Evolutionary conservation across 2,888 invertebrate species (phyloP).

Genomic region (Leptura quadrifasciata): DNA sequence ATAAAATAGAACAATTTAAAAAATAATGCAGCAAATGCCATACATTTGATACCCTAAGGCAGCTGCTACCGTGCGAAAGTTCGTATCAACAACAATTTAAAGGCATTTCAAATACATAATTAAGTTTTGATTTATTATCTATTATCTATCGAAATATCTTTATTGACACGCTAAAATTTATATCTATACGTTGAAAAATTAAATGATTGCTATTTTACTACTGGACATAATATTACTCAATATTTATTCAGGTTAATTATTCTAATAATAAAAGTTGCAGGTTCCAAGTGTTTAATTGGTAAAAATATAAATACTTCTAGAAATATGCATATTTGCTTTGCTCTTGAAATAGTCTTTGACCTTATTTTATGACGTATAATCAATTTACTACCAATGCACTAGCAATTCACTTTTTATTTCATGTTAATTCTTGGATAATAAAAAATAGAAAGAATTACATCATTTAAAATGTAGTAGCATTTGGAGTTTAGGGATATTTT

Average conservation of each 20-base stretch:
- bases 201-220: constrained; percentile 40
- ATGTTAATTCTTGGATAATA: neutral
- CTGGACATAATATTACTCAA: constrained; percentile 38
- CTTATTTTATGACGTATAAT: neutral
- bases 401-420: neutral
- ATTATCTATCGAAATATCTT: constrained; percentile 55
- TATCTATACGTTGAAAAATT: constrained; percentile 40
- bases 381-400: neutral
- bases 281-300: neutral
- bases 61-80: constrained; percentile 59
- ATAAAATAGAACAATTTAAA: neutral
- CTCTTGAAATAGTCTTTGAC: constrained; percentile 1
- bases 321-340: neutral
- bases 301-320: neutral
- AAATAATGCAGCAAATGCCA: neutral
- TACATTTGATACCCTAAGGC: constrained; percentile 27
- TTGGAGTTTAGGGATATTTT: too few relatives aligned
- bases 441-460: neutral
- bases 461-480: too few relatives aligned
- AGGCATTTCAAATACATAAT: constrained; percentile 54
- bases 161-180: constrained; percentile 49
- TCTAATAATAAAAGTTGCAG: constrained; percentile 17
- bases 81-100: constrained; percentile 51
- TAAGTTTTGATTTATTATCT: constrained; percentile 58
- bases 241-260: constrained; percentile 37